A percentile compares a stretch with the other conserved stretches of the same genome.
Conservation (phyloP, 2,888 invertebrate genomes). For the Agriotes lineatus region DNA sequence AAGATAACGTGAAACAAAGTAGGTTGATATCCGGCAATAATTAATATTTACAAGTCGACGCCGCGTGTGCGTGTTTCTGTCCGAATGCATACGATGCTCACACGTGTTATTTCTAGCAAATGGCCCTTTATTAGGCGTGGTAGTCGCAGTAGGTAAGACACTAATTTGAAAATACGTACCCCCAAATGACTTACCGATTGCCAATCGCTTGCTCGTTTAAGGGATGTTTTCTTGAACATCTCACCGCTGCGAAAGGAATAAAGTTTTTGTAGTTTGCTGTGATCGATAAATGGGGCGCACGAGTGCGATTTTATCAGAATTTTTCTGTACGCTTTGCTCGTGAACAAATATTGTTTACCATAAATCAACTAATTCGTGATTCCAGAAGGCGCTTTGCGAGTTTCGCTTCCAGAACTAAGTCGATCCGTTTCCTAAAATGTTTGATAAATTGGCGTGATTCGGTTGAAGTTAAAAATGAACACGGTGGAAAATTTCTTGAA, state of each 20-base stretch:
- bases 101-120: constrained; percentile 42
- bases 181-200: not conserved
- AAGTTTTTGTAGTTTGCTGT: not conserved
- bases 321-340: not conserved
- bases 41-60: not conserved
- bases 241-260: not conserved
- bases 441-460: too few species aligned
- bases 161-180: not conserved
- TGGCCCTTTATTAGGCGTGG: constrained; percentile 46
- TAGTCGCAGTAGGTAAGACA: constrained; percentile 44
- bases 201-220: not conserved
- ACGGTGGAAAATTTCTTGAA: too few species aligned
- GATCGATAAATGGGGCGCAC: not conserved
- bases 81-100: constrained; percentile 33
- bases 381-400: too few species aligned
- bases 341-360: too few species aligned
- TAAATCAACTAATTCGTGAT: too few species aligned
- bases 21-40: too few species aligned
- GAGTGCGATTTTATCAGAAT: not conserved
- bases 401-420: too few species aligned
- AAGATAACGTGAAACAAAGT: too few species aligned
- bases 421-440: too few species aligned
- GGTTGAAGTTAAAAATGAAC: too few species aligned
- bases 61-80: constrained; percentile 8
- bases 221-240: not conserved